These are phyloP conservation scores for Patella depressa DNA, from an alignment of 2,888 invertebrate genomes.

Conservation along the genomic window DNA sequence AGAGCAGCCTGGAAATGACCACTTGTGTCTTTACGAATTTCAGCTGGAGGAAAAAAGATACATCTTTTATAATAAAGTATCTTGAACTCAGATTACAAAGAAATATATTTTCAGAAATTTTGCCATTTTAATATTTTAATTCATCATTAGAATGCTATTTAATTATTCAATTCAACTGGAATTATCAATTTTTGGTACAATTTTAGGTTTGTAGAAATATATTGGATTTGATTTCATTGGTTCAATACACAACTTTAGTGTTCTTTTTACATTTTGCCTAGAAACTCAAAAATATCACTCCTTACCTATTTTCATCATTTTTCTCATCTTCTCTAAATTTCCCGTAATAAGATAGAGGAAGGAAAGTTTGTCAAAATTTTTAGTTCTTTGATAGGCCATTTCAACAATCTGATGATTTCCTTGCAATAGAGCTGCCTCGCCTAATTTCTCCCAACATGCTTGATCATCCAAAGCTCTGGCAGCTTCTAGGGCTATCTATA, in stretches of 20 bases:
- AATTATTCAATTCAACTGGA: too few relatives aligned
- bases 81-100: background rate
- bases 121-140: too few relatives aligned
- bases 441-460: constrained; percentile 94
- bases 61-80: constrained; percentile 4
- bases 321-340: constrained; percentile 94
- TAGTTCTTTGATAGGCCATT: constrained; percentile 99
- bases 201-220: too few relatives aligned
- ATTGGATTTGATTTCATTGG: too few relatives aligned
- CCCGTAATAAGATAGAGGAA: constrained; percentile 98
- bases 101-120: too few relatives aligned
- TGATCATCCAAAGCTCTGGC: constrained; percentile 95
- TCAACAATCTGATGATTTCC: constrained; percentile 85
- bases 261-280: too few relatives aligned
- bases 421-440: constrained; percentile 91
- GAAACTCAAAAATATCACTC: too few relatives aligned
- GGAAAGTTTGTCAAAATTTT: constrained; percentile 98
- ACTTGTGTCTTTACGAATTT: constrained; percentile 95
- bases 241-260: too few relatives aligned
- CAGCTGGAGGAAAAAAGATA: constrained; percentile 76
- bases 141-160: too few relatives aligned
- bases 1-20: constrained; percentile 97
- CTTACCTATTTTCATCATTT: constrained; percentile 94
- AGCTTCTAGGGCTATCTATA: constrained; percentile 86
- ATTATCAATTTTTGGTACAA: too few relatives aligned